Percentiles rank a stretch among this genome's conserved stretches.
phyloP scores from a whole-genome alignment of 2,113 vertebrate genomes.

The Phyllostomus hastatus region DNA sequence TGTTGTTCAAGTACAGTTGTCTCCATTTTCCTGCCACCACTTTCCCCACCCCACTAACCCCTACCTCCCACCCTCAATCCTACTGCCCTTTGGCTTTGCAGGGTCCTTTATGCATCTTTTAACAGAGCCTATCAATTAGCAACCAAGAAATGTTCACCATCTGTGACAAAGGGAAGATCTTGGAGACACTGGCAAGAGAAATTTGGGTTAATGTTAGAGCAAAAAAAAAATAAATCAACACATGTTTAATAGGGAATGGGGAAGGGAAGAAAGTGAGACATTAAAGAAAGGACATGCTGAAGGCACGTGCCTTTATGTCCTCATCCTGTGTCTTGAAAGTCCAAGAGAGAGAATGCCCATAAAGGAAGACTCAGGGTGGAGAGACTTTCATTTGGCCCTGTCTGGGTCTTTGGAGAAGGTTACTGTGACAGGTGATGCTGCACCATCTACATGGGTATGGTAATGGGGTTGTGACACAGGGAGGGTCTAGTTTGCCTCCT shows the following conservation, averaged over 20 bases:
- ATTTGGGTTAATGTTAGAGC: background rate
- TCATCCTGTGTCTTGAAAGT: background rate
- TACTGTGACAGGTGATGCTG: background rate
- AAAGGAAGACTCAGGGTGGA: background rate
- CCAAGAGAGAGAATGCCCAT: background rate
- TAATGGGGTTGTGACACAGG: background rate
- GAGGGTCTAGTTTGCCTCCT: background rate
- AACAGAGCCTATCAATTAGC: background rate
- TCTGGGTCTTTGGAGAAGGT: background rate
- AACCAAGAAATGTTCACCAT: background rate
- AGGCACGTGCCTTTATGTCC: background rate
- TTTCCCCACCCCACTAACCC: too few species aligned
- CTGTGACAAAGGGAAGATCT: background rate
- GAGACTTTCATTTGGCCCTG: background rate
- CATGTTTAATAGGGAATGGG: background rate
- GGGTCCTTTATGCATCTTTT: background rate
- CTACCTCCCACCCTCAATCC: too few species aligned
- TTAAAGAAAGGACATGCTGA: accelerated
- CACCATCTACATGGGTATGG: too few species aligned
- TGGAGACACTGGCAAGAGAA: background rate
- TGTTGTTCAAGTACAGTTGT: too few species aligned
- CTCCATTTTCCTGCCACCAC: too few species aligned
- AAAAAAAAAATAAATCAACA: background rate
- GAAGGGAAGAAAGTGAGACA: background rate
- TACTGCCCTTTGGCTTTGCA: too few species aligned